Evolutionary conservation across 2,888 invertebrate genomes (phyloP).

Genomic region (Lagria hirta): DNA sequence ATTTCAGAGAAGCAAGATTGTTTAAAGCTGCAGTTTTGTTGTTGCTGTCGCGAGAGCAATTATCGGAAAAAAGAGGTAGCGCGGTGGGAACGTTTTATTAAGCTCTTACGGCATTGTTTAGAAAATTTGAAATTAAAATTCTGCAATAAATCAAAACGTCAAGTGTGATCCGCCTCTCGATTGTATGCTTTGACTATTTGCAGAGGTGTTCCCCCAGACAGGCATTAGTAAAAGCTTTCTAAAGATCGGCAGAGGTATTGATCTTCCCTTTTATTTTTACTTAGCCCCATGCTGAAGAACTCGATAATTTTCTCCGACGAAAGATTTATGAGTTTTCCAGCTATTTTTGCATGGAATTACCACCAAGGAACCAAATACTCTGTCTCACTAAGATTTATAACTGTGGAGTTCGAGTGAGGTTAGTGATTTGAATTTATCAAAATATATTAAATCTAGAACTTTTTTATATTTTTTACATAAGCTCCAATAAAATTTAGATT

Average conservation of each 20-base stretch:
- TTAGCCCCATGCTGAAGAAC: slow-evolving; percentile 25
- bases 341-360: slow-evolving; percentile 24
- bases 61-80: slow-evolving; percentile 15
- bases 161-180: slow-evolving; percentile 35
- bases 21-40: slow-evolving; percentile 19
- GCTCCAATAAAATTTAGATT: too few relatives aligned
- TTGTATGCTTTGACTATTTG: slow-evolving; percentile 40
- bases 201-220: slow-evolving; percentile 31
- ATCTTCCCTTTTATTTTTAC: slow-evolving; percentile 29
- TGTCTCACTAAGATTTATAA: too few relatives aligned
- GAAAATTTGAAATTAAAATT: slow-evolving; percentile 46
- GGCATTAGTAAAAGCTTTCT: slow-evolving; percentile 27
- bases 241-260: slow-evolving; percentile 28
- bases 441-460: too few relatives aligned
- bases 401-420: too few relatives aligned
- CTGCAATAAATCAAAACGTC: slow-evolving; percentile 45
- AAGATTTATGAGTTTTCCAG: slow-evolving; percentile 23
- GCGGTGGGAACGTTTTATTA: slow-evolving; percentile 16
- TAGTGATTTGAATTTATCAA: too few relatives aligned
- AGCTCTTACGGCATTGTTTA: slow-evolving; percentile 20
- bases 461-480: too few relatives aligned
- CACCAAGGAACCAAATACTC: too few relatives aligned
- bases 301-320: slow-evolving; percentile 24
- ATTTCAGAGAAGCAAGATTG: slow-evolving; percentile 9
- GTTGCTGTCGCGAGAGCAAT: slow-evolving; percentile 18